Percentiles rank a stretch among this genome's conserved stretches.
Conservation (phyloP, 2,888 invertebrate species). For the Sialis fuliginosa region DNA sequence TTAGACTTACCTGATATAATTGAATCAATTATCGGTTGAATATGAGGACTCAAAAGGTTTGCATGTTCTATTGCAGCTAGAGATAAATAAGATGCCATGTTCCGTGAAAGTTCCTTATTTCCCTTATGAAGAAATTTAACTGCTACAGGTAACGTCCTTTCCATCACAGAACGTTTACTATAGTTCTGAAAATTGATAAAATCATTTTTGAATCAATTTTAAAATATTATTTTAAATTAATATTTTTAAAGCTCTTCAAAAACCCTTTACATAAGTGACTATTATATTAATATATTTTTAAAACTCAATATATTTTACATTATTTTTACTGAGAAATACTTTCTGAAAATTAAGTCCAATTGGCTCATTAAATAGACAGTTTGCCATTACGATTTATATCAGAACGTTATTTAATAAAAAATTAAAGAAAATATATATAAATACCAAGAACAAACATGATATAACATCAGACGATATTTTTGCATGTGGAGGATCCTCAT, state of each 20-base stretch:
- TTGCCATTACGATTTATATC: too few species aligned
- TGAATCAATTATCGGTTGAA: conserved; percentile 78
- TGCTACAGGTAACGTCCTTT: conserved; percentile 71
- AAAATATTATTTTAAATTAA: too few species aligned
- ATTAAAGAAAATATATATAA: too few species aligned
- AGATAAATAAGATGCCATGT: conserved; percentile 82
- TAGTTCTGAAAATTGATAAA: conserved; percentile 35
- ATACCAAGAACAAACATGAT: conserved; percentile 81
- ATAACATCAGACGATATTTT: conserved; percentile 92
- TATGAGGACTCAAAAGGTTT: conserved; percentile 66
- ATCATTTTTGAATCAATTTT: too few species aligned
- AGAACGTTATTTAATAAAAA: too few species aligned
- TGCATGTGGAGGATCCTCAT: conserved; percentile 88
- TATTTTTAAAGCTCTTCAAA: too few species aligned
- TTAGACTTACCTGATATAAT: conserved; percentile 53
- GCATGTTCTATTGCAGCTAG: conserved; percentile 85
- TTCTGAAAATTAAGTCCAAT: too few species aligned
- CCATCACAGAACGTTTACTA: conserved; percentile 56
- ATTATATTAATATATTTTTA: too few species aligned
- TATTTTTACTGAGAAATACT: too few species aligned
- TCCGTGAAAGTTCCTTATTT: conserved; percentile 74
- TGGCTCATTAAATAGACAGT: too few species aligned
- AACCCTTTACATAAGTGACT: too few species aligned
- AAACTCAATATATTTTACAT: too few species aligned
- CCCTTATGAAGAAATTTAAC: conserved; percentile 83